Conservation (phyloP, 2,797 vertebrate species). For the Bryconaethiops microstoma region DNA sequence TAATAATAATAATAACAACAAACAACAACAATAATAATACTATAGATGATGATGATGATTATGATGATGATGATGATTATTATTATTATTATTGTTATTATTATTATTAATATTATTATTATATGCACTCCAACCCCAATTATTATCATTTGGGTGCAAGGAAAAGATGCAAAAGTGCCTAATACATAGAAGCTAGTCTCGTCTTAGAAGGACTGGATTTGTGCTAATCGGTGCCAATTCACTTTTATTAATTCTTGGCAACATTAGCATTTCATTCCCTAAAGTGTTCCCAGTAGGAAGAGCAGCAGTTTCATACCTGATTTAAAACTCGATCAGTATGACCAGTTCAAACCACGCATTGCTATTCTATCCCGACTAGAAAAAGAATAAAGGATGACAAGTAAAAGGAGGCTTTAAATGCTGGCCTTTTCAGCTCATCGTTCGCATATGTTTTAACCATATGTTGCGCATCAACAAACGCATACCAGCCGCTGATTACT, state of each 20-base stretch:
- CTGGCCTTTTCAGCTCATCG: not conserved
- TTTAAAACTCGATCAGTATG: not conserved
- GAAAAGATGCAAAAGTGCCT: not conserved
- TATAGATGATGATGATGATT: too few species aligned
- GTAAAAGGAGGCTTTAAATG: constrained; percentile 24
- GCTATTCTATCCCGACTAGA: not conserved
- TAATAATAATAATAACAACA: too few species aligned
- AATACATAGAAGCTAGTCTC: not conserved
- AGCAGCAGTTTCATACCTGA: not conserved
- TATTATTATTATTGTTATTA: too few species aligned
- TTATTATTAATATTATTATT: too few species aligned
- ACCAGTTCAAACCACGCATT: not conserved
- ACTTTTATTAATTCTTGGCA: not conserved
- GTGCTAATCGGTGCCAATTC: not conserved
- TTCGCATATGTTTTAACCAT: constrained; percentile 41
- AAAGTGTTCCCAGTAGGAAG: not conserved
- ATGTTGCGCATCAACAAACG: constrained; percentile 52
- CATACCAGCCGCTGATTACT: constrained; percentile 40
- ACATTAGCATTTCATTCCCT: too few species aligned
- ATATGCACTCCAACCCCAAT: too few species aligned
- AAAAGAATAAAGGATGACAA: not conserved
- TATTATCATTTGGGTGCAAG: too few species aligned
- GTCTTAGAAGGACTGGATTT: not conserved
- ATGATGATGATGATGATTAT: too few species aligned
- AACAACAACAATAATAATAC: too few species aligned